Evolutionary conservation across 2,888 invertebrate species (phyloP).

Genomic region (Drosophila demipolita): DNA sequence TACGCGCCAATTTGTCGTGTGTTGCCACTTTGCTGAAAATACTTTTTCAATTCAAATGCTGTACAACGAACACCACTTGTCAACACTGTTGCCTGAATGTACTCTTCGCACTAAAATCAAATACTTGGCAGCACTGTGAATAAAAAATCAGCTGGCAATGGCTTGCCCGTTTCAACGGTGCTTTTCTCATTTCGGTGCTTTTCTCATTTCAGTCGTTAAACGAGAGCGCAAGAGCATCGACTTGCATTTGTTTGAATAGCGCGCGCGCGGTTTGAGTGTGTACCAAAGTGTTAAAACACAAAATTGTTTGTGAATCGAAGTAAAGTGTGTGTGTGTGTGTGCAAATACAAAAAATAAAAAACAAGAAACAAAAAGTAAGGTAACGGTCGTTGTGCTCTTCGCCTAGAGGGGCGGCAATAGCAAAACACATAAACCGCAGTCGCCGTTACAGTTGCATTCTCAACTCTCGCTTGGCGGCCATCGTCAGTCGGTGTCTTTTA

Average conservation of each 20-base stretch:
- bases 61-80: constrained; percentile 8
- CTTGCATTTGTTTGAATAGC: constrained; percentile 25
- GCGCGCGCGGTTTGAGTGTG: constrained; percentile 30
- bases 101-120: not conserved
- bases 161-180: constrained; percentile 42
- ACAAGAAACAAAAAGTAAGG: constrained; percentile 27
- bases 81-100: not conserved
- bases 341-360: constrained; percentile 61
- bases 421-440: constrained; percentile 48
- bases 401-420: constrained; percentile 43
- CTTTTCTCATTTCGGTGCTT: constrained; percentile 49
- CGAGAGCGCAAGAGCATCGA: constrained; percentile 49
- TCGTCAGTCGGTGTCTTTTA: constrained; percentile 31
- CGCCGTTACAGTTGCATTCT: constrained; percentile 52
- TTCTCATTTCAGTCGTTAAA: constrained; percentile 51
- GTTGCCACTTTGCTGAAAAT: constrained; percentile 30
- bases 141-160: constrained; percentile 35
- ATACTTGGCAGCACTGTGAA: constrained; percentile 42
- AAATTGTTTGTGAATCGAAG: constrained; percentile 45
- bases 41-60: not conserved
- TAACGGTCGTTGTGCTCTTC: constrained; percentile 46
- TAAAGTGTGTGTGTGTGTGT: constrained; percentile 32
- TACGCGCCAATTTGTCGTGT: constrained; percentile 5
- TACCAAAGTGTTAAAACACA: constrained; percentile 47
- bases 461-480: constrained; percentile 41